These are phyloP conservation scores for Calonectris borealis DNA, from an alignment of 2,113 vertebrate species.

Conservation along the genomic window DNA sequence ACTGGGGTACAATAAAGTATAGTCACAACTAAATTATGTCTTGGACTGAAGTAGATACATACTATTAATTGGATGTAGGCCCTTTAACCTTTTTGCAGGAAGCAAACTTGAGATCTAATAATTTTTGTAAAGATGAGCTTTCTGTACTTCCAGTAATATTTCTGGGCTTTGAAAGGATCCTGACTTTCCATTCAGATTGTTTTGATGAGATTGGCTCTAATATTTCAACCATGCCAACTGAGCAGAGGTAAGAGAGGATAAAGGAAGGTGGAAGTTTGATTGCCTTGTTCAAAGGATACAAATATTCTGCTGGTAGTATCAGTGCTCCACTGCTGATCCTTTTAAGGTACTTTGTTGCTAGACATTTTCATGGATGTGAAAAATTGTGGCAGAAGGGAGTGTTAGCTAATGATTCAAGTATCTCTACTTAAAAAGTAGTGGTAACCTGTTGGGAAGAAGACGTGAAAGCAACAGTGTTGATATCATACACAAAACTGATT, in stretches of 20 bases:
- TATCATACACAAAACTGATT: background rate
- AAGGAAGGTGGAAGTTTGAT: background rate
- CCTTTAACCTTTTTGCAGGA: constrained; percentile 77
- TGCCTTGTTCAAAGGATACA: background rate
- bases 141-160: constrained; percentile 71
- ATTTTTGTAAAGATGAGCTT: constrained; percentile 74
- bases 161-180: constrained; percentile 59
- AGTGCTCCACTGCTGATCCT: background rate
- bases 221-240: background rate
- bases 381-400: background rate
- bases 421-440: background rate
- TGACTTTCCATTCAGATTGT: constrained; percentile 27
- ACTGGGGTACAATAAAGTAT: constrained; percentile 44
- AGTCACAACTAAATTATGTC: constrained; percentile 70
- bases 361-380: background rate
- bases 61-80: constrained; percentile 73
- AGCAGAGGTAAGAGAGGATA: background rate
- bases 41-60: constrained; percentile 16
- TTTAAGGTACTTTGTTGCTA: background rate
- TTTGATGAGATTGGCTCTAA: constrained; percentile 39
- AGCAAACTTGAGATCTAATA: constrained; percentile 73
- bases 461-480: background rate
- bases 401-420: background rate
- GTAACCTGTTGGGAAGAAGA: background rate
- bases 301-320: background rate